These are phyloP conservation scores for Netelia fuscicornis DNA, from an alignment of 2,888 invertebrate species.

Conservation along the genomic window DNA sequence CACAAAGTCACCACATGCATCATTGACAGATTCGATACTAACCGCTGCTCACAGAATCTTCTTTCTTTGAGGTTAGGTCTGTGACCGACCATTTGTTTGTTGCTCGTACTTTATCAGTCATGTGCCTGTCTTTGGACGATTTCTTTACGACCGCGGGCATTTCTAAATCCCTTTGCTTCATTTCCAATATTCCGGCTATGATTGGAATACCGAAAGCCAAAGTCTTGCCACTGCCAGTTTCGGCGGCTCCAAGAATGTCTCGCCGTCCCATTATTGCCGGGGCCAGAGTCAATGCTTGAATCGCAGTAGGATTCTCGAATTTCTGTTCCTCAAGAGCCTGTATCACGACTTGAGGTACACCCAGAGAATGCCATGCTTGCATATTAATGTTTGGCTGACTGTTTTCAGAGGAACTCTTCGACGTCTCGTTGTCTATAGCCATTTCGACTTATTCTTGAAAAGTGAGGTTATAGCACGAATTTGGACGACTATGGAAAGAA, in stretches of 20 bases:
- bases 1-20: background rate
- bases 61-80: slow-evolving; percentile 58
- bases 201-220: slow-evolving; percentile 98
- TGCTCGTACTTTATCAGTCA: slow-evolving; percentile 44
- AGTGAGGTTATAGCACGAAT: background rate
- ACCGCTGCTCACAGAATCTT: slow-evolving; percentile 58
- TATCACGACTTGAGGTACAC: slow-evolving; percentile 90
- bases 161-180: slow-evolving; percentile 85
- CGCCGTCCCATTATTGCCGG: slow-evolving; percentile 94
- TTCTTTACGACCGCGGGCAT: slow-evolving; percentile 54
- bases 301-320: slow-evolving; percentile 94
- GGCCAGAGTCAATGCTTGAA: slow-evolving; percentile 93
- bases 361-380: slow-evolving; percentile 89
- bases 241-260: slow-evolving; percentile 99
- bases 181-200: slow-evolving; percentile 92
- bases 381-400: slow-evolving; percentile 85
- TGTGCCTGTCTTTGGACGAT: slow-evolving; percentile 44
- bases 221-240: slow-evolving; percentile 99
- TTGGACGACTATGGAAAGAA: background rate
- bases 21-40: background rate
- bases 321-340: slow-evolving; percentile 91
- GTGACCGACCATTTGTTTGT: slow-evolving; percentile 61
- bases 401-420: slow-evolving; percentile 42
- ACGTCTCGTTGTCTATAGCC: slow-evolving; percentile 26
- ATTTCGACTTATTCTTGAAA: slow-evolving; percentile 33